Percentiles rank a stretch among this genome's conserved stretches.
Evolutionary conservation across 2,797 vertebrate species (phyloP).

Genomic region (Zenarchopterus dispar): DNA sequence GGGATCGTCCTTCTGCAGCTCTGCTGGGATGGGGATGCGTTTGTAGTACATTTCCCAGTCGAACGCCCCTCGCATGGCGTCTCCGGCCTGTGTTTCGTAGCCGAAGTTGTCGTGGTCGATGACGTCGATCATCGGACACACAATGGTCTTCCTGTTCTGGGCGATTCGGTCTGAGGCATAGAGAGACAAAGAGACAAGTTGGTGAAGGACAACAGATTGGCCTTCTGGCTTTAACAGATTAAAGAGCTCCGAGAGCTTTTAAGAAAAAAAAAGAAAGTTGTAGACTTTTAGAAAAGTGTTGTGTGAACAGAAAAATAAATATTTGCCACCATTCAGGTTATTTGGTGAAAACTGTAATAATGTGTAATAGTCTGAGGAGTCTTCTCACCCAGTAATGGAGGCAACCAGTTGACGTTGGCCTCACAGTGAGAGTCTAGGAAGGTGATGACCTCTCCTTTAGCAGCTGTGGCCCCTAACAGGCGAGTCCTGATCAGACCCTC

Average conservation of each 20-base stretch:
- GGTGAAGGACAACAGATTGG: neutral
- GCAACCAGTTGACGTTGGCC: conserved; percentile 97
- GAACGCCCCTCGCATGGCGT: conserved; percentile 95
- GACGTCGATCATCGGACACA: conserved; percentile 97
- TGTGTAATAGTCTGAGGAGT: neutral
- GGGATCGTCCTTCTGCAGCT: conserved; percentile 89
- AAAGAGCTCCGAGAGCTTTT: neutral
- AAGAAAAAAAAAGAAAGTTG: neutral
- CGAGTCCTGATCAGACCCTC: conserved; percentile 96
- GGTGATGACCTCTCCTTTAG: conserved; percentile 93
- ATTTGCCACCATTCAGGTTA: too few species aligned
- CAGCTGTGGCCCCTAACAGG: conserved; percentile 89
- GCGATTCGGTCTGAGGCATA: conserved; percentile 89
- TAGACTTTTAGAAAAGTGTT: too few species aligned
- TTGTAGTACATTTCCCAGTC: conserved; percentile 99
- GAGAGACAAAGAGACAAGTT: conserved; percentile 22
- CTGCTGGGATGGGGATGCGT: conserved; percentile 91
- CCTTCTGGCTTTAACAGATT: conserved; percentile 5
- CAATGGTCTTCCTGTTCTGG: conserved; percentile 92
- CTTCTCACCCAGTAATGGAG: conserved; percentile 89
- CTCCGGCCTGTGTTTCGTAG: conserved; percentile 94
- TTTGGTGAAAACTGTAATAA: too few species aligned
- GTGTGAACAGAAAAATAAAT: too few species aligned
- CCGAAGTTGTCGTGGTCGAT: conserved; percentile 96
- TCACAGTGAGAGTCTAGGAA: conserved; percentile 98